Evolutionary conservation across 1,140 invertebrate genomes (phyloP).

Genomic region (Bombus confusus): DNA sequence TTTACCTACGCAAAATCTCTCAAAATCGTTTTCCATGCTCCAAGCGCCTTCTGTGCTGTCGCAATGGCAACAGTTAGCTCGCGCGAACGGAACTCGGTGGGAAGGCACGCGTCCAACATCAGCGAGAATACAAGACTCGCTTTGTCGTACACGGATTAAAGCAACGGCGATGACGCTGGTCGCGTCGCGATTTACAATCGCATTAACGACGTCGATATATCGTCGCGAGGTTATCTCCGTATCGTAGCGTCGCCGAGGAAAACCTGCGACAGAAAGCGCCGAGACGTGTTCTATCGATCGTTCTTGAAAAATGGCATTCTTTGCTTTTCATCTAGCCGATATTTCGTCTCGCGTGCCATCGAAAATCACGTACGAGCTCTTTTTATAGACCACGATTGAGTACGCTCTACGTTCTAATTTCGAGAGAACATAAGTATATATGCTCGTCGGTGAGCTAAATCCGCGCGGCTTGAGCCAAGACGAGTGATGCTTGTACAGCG

Average conservation of each 20-base stretch:
- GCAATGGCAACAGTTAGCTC: no score
- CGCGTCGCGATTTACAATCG: not conserved
- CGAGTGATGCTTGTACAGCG: no score
- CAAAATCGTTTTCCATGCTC: no score
- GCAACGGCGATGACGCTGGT: conserved; percentile 17
- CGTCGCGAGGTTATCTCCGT: conserved; percentile 32
- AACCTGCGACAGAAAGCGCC: not conserved
- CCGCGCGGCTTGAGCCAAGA: no score
- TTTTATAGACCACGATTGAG: no score
- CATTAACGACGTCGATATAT: conserved; percentile 42
- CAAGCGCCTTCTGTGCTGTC: no score
- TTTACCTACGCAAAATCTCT: no score
- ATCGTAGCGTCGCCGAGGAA: no score
- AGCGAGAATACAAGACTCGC: not conserved
- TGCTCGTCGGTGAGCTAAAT: no score
- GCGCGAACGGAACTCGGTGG: no score
- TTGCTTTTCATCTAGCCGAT: not conserved
- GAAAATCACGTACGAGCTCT: not conserved
- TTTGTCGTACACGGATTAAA: conserved; percentile 1
- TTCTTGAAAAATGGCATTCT: not conserved
- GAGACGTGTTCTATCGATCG: conserved; percentile 9
- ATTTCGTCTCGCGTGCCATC: not conserved
- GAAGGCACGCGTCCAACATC: not conserved
- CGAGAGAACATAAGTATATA: no score
- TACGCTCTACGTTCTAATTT: not conserved